Base-by-base conservation (phyloP, 2,113 vertebrate genomes). In the Siniperca chuatsi region DNA sequence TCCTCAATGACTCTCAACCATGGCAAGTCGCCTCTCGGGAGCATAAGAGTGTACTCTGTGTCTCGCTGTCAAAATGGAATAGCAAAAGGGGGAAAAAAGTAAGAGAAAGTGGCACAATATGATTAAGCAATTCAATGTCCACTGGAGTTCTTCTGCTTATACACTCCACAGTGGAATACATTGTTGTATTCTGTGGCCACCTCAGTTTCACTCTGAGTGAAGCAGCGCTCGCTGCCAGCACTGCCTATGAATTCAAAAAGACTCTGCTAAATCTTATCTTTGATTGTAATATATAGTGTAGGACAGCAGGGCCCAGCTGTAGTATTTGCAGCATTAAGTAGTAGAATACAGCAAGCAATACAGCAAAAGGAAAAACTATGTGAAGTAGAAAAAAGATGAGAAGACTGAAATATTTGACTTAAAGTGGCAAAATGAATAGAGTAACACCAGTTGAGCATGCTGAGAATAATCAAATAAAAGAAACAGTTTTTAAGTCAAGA, bases 101-200 rank as follows among this genome's bases (percentile, higher is more conserved):
- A 18, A 46, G n/a, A 72, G 33, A 79, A 64, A 73, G 73, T 48
- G 33, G 64, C 62, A 73, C 77, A 73, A 54, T 79, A 82, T 84
- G 83, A 90, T 91, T 83, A 84, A 88, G 52, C 40, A 83, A 55
- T 84, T 88, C 77, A 57, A 6, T 74, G 78, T 84, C 83, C 21
- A 16, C 66, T 65, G 68, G 46, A 86, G 80, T 72, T 82, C 44
- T 75, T 44, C 71, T 80, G 12, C 40, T 62, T 13, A 2, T 2
- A 23, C 52, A 4, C 54, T 33, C 58, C 65, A 61, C 58, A 33
- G 4, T 55, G 48, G 79, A 66, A 65, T 65, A 48, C 25, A 16
- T 8, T 61, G 57, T 68, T 67, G 55, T 70, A 18, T 33, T 79
- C 72, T 75, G 87, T 35, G 54, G 40, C 60, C 75, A 62, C 46